Evolutionary conservation across 2,888 invertebrate genomes (phyloP), one percentile per base, ranked within the genome.

Genomic region (Cecidostiba fungosa): DNA sequence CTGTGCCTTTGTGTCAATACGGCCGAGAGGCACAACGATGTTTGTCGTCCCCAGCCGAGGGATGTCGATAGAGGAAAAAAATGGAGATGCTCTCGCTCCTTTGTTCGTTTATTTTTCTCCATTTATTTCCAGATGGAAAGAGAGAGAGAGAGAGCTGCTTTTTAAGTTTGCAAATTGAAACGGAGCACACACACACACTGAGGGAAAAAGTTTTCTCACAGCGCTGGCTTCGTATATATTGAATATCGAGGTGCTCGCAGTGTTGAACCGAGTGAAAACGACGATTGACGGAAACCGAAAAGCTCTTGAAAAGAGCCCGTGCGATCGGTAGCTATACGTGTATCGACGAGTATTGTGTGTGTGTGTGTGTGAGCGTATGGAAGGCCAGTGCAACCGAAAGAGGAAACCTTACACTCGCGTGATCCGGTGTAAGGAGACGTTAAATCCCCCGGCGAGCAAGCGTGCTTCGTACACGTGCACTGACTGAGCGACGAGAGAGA

Each of bases 371-470:
- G 32, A 14, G 59, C 14, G 14, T 54, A 54, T 26, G 29, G 16
- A 47, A 50, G 66, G 36, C 26, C 29, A 32, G 16, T 50, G 74
- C 14, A 82, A 39, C 50, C 80, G 83, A 77, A 78, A 78, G 83
- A 78, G 82, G 54, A 77, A 81, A 73, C 77, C 77, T 85, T 85
- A 73, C 0, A 59, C 32, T 77, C 78, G 72, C 73, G 50, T 78
- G 59, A 84, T 84, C 78, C 84, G 84, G 43, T 84, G 74, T 78
- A 84, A 78, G 78, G 77, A 78, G 78, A 78, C 78, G 66, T 62
- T 73, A 66, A 77, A 83, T 77, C 59, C 77, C 59, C 77, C 54
- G 26, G 54, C 16, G 74, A 32, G 39, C 59, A 29, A 12, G 70
- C 26, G 54, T 39, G 69, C 12, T 39, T 4, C 29, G 70, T 72